Conservation (phyloP, 2,888 invertebrate species). For the Synergus japonicus region DNA sequence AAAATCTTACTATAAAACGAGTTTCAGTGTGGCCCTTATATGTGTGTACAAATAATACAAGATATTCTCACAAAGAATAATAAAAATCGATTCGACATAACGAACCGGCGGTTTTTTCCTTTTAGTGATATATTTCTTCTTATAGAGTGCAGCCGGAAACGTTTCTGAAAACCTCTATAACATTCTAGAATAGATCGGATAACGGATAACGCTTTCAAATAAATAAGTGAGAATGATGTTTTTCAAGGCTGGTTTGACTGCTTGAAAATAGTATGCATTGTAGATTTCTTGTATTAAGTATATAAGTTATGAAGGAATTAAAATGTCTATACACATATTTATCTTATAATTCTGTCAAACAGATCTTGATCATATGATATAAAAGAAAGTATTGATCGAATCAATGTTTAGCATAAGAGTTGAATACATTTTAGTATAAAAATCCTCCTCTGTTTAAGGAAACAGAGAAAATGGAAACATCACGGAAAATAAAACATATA, state of each 20-base stretch:
- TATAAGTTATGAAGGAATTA: not conserved
- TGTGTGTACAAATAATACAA: conserved; percentile 25
- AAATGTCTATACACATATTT: too few species aligned
- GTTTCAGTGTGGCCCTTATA: too few species aligned
- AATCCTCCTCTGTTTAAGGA: too few species aligned
- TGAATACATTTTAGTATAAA: not conserved
- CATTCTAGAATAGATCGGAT: not conserved
- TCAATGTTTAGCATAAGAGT: too few species aligned
- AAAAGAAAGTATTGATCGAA: too few species aligned
- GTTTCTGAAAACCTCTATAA: not conserved
- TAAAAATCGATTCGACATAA: not conserved
- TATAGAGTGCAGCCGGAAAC: not conserved
- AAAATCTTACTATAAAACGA: too few species aligned
- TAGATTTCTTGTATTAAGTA: not conserved
- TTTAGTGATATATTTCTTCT: not conserved
- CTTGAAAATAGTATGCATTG: not conserved
- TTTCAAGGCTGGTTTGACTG: not conserved
- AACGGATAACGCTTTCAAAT: not conserved
- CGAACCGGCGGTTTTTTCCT: not conserved
- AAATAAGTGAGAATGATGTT: not conserved
- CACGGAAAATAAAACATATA: too few species aligned
- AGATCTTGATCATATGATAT: too few species aligned
- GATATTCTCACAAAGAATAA: not conserved
- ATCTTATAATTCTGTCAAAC: too few species aligned
- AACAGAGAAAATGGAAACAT: too few species aligned